Base-by-base conservation (phyloP, 2,113 vertebrate genomes). In the Sclerurus mexicanus region DNA sequence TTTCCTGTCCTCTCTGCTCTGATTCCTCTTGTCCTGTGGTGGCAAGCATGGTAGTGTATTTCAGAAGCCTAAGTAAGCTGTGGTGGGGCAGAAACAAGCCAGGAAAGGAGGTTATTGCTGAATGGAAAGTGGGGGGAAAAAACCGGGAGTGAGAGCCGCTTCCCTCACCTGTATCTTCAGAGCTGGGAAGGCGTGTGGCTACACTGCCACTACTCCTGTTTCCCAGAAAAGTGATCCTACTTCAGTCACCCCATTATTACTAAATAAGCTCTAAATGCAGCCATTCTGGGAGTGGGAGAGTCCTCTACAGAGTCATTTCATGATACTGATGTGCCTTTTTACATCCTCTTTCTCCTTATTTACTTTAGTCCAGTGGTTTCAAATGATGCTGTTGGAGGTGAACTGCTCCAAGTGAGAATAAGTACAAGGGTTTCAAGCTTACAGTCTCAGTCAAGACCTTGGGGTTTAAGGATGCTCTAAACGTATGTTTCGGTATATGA, bases 21-120 rank as follows among this genome's bases (percentile, higher is more conserved):
- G 18, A 22, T 72, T 44, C 33, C 9, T 93, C 28, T 62, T 2
- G 0, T 77, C 49, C 12, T 0, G 0, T 33, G 14, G 40, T 1
- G 8, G 27, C 55, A 81, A 62, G 20, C 4, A 37, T 7, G 17
- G 7, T 35, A 24, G 3, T 44, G 15, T 72, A 14, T 60, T 76
- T 73, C 67, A 64, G 24, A 47, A 27, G 21, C 19, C 9, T 44
- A 7, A 7, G 25, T n/a, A 56, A 68, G 33, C 47, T 68, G 58
- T 58, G 21, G 15, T 31, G 18, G 9, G 2, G 12, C 11, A 50
- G 37, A 59, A 73, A 73, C 15, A 69, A 55, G 11, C 10, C 27
- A 40, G n/a, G 24, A 68, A 58, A 69, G 18, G 24, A 60, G 7
- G 5, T 50, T 58, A 7, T 30, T 81, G 21, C 59, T 94, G 37